A percentile compares a stretch with the other conserved stretches of the same genome.
Evolutionary conservation across 1,140 invertebrate genomes (phyloP).

Genomic region (Drosophila serrata): DNA sequence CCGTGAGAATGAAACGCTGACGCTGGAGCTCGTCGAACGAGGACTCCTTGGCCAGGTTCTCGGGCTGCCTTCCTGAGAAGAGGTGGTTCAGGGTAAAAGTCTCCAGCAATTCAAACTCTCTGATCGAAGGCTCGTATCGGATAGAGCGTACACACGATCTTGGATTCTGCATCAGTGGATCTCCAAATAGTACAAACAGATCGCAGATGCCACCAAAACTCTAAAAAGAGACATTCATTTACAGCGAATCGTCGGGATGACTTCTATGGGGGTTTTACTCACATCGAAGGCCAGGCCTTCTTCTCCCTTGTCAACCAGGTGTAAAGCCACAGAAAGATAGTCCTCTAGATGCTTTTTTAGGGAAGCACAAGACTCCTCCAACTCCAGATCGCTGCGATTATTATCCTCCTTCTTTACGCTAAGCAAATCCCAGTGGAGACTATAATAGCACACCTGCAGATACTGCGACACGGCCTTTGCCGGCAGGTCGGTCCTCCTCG

Average conservation of each 20-base stretch:
- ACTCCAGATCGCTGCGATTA: neutral
- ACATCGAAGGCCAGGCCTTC: neutral
- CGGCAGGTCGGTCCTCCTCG: neutral
- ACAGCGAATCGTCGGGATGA: neutral
- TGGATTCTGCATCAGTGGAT: neutral
- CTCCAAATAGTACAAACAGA: constrained; percentile 38
- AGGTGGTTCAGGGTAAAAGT: constrained; percentile 17
- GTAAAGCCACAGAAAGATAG: constrained; percentile 4
- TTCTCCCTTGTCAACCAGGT: neutral
- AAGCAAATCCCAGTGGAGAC: constrained; percentile 44
- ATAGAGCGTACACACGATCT: neutral
- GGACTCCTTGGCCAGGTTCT: neutral
- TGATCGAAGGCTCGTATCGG: constrained; percentile 1
- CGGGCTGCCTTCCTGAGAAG: neutral
- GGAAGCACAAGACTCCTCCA: constrained; percentile 1
- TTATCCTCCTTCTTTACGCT: neutral
- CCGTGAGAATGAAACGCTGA: constrained; percentile 30
- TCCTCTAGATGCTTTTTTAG: constrained; percentile 22
- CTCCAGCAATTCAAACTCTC: constrained; percentile 47
- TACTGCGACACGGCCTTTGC: constrained; percentile 6
- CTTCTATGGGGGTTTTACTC: neutral
- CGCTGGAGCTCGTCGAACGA: constrained; percentile 1
- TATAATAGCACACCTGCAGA: constrained; percentile 25
- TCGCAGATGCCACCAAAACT: constrained; percentile 48
- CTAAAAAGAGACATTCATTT: constrained; percentile 5